These are phyloP conservation scores for Andricus curvator DNA, from an alignment of 2,888 invertebrate species.

Conservation along the genomic window DNA sequence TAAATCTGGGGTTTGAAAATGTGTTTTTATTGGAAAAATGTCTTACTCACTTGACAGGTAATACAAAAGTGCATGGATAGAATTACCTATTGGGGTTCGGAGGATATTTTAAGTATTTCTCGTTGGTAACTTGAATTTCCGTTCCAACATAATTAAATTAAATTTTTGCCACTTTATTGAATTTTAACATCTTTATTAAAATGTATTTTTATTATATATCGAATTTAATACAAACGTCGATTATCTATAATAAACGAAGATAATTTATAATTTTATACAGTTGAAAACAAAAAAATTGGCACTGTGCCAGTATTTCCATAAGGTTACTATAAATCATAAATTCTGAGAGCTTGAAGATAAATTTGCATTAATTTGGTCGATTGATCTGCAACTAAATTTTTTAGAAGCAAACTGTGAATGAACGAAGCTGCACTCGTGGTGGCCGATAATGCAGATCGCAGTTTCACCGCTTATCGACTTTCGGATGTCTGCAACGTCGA, in stretches of 20 bases:
- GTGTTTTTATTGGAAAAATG: background rate
- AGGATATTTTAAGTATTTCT: background rate
- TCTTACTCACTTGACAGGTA: background rate
- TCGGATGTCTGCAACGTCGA: constrained; percentile 29
- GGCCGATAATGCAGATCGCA: constrained; percentile 55
- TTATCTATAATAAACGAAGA: background rate
- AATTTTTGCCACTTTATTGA: background rate
- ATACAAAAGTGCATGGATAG: background rate
- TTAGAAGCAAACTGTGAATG: background rate
- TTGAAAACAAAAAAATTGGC: no score
- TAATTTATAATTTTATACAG: no score
- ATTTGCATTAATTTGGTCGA: background rate
- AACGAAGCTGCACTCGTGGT: constrained; percentile 60
- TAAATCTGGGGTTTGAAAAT: background rate
- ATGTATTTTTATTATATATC: background rate
- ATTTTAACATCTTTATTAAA: constrained; percentile 1
- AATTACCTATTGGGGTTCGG: background rate
- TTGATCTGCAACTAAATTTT: background rate
- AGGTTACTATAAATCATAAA: no score
- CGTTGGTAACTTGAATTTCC: background rate
- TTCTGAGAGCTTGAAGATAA: background rate
- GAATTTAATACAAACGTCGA: background rate
- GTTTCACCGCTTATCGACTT: constrained; percentile 44
- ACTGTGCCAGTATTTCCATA: no score
- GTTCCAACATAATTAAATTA: background rate